Base-by-base conservation (phyloP, 2,113 vertebrate species). In the Vanacampus margaritifer region DNA sequence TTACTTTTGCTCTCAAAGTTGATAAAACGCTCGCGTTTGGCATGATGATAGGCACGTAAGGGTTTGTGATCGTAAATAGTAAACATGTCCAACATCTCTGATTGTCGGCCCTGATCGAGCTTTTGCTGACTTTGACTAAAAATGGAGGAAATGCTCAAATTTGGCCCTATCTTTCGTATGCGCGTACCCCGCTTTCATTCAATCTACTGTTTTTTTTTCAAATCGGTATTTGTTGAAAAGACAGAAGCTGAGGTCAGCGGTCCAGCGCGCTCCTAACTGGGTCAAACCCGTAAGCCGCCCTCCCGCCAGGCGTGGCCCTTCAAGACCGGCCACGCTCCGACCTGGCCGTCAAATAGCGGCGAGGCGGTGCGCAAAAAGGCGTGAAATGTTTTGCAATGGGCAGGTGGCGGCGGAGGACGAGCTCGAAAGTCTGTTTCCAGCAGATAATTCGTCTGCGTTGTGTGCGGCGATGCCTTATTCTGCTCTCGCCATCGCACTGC, bases 211-310 rank as follows among this genome's bases (percentile, higher is more conserved):
- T 58, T 13, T 56, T 57, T 1, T 57, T 35, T 19, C 11, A 36
- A 58, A 28, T 19, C 28, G 26, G 7, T 8, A 58, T 23, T 50
- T 19, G 17, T 48, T 48, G 13, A 61, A 32, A 61, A 61, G 58
- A 39, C n/a, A 23, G 36, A 61, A 60, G 3, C 11, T n/a, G 19
- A 6, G 35, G 58, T 37, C 58, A 60, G 23, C 5, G 58, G 5
- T 23, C 23, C 5, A 23, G 23, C 6, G 23, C 36, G 11, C 36
- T 61, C 58, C 36, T 64, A 81, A 83, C 72, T 89, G 71, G 81
- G 81, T 85, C 81, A 84, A n/a, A 48, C 66, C 71, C 70, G 76
- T 79, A 66, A 72, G 48, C 48, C 71, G 48, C 80, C 12, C 24
- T 6, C 74, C 36, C 45, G 21, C 72, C 23, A 32, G 0, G 51